Evolutionary conservation across 2,113 vertebrate species (phyloP), one percentile per base, ranked within the genome.

Genomic region (Pedionomus torquatus): DNA sequence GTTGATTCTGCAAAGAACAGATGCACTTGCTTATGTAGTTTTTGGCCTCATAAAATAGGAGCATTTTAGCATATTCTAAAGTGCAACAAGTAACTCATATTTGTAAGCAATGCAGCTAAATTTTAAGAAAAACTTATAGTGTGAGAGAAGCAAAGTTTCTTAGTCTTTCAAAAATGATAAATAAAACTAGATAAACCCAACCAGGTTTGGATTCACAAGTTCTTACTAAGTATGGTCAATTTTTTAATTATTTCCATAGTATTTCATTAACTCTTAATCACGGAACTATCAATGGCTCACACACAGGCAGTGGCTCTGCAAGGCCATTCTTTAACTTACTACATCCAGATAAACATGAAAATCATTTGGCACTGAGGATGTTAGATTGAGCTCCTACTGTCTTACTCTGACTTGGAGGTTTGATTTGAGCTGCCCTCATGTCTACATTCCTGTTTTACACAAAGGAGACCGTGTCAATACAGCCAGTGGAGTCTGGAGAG

Each of bases 1-100:
- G 98, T 99, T 12, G 99, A 99, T 97, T 99, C 99, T 99, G 98
- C 68, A 86, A 93, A 95, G 9, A 83, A 91, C 41, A 89, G 87
- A 92, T 48, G 88, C 17, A 94, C 51, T 52, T 35, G 17, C 41
- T 86, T 86, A 25, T 44, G 41, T 24, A 68, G 24, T 48, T 52
- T 69, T 54, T 72, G 37, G 58, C 9, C 20, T 83, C 35, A 94
- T 60, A 46, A 77, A 86, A 23, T 21, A 61, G 54, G 19, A 75
- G 12, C 14, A 60, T 63, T 57, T 80, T 19, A 55, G 12, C 26
- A 30, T 72, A 94, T 64, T 52, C 18, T 15, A 3, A 86, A 82
- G 4, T 72, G 37, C 37, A 90, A 85, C 5, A 87, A 76, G n/a
- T 31, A 68, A 41, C 9, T 72, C 0, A 0, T 13, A 43, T 69